Evolutionary conservation across 2,888 invertebrate genomes (phyloP).

Genomic region (Nomada fabriciana): DNA sequence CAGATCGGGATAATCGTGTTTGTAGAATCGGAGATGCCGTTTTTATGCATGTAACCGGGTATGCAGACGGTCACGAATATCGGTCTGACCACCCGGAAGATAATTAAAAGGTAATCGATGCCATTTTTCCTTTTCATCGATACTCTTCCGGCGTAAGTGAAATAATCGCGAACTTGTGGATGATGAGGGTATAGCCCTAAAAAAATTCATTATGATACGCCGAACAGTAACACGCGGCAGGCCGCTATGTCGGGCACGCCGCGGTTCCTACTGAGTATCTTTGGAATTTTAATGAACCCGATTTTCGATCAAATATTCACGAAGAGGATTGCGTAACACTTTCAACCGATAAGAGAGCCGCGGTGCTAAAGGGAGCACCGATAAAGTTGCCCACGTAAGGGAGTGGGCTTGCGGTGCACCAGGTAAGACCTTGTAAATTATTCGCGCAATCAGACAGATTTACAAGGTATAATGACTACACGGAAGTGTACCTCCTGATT

Average conservation of each 20-base stretch:
- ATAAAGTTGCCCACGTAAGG: neutral
- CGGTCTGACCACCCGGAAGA: conserved; percentile 59
- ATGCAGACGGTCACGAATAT: conserved; percentile 49
- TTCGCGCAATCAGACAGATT: conserved; percentile 44
- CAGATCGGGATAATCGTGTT: conserved; percentile 32
- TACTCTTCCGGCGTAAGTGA: conserved; percentile 28
- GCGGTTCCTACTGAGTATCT: neutral
- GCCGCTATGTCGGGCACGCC: no score
- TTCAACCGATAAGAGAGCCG: neutral
- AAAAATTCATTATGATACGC: conserved; percentile 21
- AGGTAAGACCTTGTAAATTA: conserved; percentile 37
- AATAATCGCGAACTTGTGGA: conserved; percentile 18
- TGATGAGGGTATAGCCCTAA: neutral
- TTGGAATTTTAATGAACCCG: conserved; percentile 33
- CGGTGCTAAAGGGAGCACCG: no score
- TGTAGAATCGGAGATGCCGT: conserved; percentile 53
- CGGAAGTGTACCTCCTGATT: neutral
- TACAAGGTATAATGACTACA: conserved; percentile 29
- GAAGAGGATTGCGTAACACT: neutral
- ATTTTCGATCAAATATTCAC: conserved; percentile 8
- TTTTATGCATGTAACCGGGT: conserved; percentile 58
- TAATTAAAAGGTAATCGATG: conserved; percentile 64
- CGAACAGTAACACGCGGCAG: conserved; percentile 6
- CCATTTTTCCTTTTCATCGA: conserved; percentile 28
- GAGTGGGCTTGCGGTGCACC: neutral